phyloP scores from a whole-genome alignment of 1,140 invertebrate species.

The Drosophila novamexicana region DNA sequence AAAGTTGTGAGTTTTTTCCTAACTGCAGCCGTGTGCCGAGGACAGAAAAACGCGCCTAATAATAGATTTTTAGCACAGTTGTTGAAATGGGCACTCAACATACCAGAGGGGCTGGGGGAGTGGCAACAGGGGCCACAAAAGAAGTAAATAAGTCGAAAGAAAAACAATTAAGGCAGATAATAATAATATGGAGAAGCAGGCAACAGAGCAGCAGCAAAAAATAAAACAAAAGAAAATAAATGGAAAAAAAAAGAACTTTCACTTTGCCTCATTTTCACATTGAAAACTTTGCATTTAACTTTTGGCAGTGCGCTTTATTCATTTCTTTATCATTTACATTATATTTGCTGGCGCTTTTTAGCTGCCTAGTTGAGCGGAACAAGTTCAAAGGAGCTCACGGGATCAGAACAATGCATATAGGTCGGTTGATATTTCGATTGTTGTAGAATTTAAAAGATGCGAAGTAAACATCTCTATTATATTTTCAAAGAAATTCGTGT shows the following conservation, averaged over 20 bases:
- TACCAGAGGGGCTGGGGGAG: not conserved
- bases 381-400: not conserved
- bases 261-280: constrained; percentile 77
- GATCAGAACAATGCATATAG: not conserved
- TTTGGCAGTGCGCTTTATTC: constrained; percentile 42
- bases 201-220: constrained; percentile 18
- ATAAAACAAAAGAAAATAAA: constrained; percentile 19
- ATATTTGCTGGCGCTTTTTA: not conserved
- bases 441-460: too few relatives aligned
- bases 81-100: constrained; percentile 57
- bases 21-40: not conserved
- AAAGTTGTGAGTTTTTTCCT: not conserved
- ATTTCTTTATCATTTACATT: constrained; percentile 59
- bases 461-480: too few relatives aligned
- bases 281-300: constrained; percentile 81
- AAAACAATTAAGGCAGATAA: constrained; percentile 82
- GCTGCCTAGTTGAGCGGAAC: not conserved
- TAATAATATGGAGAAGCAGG: constrained; percentile 71
- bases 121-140: constrained; percentile 17
- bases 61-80: constrained; percentile 77
- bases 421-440: too few relatives aligned
- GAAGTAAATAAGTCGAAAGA: constrained; percentile 74
- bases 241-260: constrained; percentile 52
- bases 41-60: constrained; percentile 40
- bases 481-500: too few relatives aligned